A percentile compares a stretch with the other conserved stretches of the same genome.
These are phyloP conservation scores for Nestor notabilis DNA, from an alignment of 2,113 vertebrate species.

Conservation along the genomic window DNA sequence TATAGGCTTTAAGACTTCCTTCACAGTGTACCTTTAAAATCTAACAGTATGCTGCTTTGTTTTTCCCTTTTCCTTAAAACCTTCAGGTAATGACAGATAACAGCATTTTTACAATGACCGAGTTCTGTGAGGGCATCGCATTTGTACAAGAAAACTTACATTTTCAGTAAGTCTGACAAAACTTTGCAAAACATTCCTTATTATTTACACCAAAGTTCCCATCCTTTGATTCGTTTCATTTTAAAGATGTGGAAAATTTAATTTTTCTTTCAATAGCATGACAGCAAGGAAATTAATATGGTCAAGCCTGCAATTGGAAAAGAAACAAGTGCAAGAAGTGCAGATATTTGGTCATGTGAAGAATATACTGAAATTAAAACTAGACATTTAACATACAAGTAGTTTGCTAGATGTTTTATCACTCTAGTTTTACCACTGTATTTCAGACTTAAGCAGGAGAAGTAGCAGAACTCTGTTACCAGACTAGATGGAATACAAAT, in stretches of 20 bases:
- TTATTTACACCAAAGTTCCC: neutral
- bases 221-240: neutral
- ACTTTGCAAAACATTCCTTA: neutral
- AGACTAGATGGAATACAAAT: neutral
- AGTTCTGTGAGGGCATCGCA: rapidly evolving
- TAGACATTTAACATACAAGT: neutral
- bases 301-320: neutral
- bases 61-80: neutral
- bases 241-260: neutral
- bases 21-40: neutral
- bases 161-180: neutral
- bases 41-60: neutral
- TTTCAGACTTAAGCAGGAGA: neutral
- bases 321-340: neutral
- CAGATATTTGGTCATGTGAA: neutral
- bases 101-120: neutral
- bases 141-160: neutral
- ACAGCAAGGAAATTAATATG: neutral
- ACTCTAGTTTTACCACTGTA: neutral
- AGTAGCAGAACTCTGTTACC: neutral
- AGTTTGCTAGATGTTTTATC: neutral
- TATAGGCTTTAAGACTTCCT: neutral
- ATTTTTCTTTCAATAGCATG: neutral
- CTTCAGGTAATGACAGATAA: neutral
- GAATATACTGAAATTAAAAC: neutral